Percentiles rank a stretch among this genome's conserved stretches.
These are phyloP conservation scores for Athetis lepigone DNA, from an alignment of 2,888 invertebrate species.

Conservation along the genomic window DNA sequence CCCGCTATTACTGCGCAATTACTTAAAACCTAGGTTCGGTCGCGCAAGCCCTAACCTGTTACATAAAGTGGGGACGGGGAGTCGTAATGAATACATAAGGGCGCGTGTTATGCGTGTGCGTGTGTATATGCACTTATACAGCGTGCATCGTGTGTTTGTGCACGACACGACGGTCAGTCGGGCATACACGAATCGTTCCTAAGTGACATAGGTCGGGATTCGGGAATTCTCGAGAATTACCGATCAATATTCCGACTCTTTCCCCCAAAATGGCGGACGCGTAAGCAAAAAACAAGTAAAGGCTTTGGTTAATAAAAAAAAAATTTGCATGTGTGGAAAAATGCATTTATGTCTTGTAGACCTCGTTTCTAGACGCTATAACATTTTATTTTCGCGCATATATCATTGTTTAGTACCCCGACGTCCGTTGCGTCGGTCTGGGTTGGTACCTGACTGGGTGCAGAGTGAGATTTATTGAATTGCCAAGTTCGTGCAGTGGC, in stretches of 20 bases:
- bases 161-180: conserved; percentile 76
- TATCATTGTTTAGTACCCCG: conserved; percentile 61
- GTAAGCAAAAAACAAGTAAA: neutral
- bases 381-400: conserved; percentile 72
- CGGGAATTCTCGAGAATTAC: conserved; percentile 18
- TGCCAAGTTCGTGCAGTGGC: conserved; percentile 48
- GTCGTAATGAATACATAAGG: conserved; percentile 74
- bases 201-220: conserved; percentile 79
- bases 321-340: too few relatives aligned
- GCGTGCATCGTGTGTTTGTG: conserved; percentile 59
- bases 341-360: conserved; percentile 35
- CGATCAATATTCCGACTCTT: neutral
- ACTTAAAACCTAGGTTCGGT: conserved; percentile 44
- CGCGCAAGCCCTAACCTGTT: conserved; percentile 73
- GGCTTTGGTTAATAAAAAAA: conserved; percentile 1
- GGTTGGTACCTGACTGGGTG: conserved; percentile 52
- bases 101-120: conserved; percentile 71
- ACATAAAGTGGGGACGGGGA: conserved; percentile 74
- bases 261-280: neutral
- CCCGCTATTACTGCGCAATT: conserved; percentile 38
- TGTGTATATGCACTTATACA: conserved; percentile 47
- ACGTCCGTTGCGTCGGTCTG: conserved; percentile 36
- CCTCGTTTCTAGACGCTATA: conserved; percentile 68
- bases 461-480: conserved; percentile 58
- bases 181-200: conserved; percentile 70